Base-by-base conservation (phyloP, 92 coral and sea anemone genomes). In the Paramuricea clavata region DNA sequence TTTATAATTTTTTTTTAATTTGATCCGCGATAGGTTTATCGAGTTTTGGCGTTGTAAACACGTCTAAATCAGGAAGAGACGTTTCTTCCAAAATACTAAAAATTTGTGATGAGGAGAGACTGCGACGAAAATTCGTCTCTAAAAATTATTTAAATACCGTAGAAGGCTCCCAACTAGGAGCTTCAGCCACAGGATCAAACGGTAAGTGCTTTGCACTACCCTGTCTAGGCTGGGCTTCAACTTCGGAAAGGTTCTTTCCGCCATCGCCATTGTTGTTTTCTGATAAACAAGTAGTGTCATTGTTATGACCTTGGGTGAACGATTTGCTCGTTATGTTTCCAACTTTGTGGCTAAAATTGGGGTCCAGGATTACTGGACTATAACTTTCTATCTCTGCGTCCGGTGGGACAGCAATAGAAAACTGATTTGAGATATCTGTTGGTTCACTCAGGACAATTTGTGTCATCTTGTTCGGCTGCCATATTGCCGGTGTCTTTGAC, bases 81-180 rank as follows among this genome's bases (percentile, higher is more conserved):
- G 83, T 78, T 15, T 78, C 68, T 16, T 78, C 83, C 47, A 78
- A 32, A 78, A 78, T 57, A 0, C 16, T 33, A 33, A 54, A 78
- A 30, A 78, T 57, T 54, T 78, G 83, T 0, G 83, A 50, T 0
- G 70, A 78, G 1, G 83, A 52, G 21, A 78, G 23, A 78, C 52
- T 78, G 2, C 70, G 83, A 12, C 69, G 69, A 33, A 50, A 78
- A 78, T 54, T 54, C 1, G 49, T 12, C 25, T 54, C 49, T 32
- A 78, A 34, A 57, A 54, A 78, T 0, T 15, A 12, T 15, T 78
- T 78, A 15, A 78, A n/a, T 12, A 12, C 0, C 2, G 69, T 25
- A 5, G 69, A 52, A 19, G 69, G 83, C 12, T 22, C 69, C 83
- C 83, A 78, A 52, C 26, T 32, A 0, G 83, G 83, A 9, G 69